Percentiles rank a stretch among this genome's conserved stretches.
Evolutionary conservation across 2,797 vertebrate species (phyloP).

Genomic region (Pseudochirops corinnae): DNA sequence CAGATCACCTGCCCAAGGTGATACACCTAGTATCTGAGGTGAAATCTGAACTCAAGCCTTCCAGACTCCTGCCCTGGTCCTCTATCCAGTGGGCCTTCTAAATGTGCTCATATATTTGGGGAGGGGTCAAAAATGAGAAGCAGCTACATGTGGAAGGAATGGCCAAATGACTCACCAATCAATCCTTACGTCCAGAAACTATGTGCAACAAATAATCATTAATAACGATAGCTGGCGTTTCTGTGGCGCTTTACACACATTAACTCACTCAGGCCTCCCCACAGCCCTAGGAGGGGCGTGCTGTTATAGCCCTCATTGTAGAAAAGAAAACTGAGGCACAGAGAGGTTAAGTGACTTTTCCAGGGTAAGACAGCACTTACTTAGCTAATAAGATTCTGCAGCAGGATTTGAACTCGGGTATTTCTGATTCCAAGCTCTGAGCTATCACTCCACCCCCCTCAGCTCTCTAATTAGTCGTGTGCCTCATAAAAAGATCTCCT

Average conservation of each 20-base stretch:
- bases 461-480: background rate
- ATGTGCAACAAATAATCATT: background rate
- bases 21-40: background rate
- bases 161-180: background rate
- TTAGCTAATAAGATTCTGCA: background rate
- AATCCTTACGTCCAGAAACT: background rate
- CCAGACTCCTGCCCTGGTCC: background rate
- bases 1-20: background rate
- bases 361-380: background rate
- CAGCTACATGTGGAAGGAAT: background rate
- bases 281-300: background rate
- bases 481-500: background rate
- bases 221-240: background rate
- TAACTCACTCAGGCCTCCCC: background rate
- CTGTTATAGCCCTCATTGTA: background rate
- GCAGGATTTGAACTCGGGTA: background rate
- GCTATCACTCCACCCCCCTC: background rate
- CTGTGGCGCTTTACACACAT: background rate
- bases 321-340: background rate
- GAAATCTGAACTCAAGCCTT: background rate
- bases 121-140: background rate
- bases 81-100: background rate
- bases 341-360: background rate
- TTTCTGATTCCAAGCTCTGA: background rate
- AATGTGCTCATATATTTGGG: background rate